phyloP scores from a whole-genome alignment of 2,113 vertebrate species.

The Eulemur rufifrons region DNA sequence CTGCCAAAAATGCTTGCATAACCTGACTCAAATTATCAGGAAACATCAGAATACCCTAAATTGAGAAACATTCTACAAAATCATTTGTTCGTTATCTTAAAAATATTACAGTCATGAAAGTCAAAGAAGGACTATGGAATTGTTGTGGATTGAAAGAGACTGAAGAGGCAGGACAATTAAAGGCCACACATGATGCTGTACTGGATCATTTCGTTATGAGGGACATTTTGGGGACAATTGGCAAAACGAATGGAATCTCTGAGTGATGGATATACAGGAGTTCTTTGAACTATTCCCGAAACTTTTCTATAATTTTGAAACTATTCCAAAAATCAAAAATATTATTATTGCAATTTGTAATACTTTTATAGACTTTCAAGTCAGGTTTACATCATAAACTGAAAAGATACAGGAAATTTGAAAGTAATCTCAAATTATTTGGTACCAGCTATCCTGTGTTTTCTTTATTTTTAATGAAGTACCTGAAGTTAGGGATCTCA shows the following conservation, averaged over 20 bases:
- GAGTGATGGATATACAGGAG: not conserved
- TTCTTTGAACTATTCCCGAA: not conserved
- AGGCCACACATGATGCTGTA: not conserved
- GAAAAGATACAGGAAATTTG: not conserved
- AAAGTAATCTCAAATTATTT: not conserved
- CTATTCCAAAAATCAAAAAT: not conserved
- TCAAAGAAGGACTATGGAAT: not conserved
- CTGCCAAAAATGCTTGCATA: not conserved
- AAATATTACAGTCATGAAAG: not conserved
- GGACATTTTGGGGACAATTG: not conserved
- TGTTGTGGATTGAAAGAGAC: not conserved
- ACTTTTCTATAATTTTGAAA: constrained; percentile 23
- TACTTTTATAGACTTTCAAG: not conserved
- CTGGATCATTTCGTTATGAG: not conserved
- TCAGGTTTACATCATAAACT: not conserved
- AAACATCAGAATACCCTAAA: not conserved
- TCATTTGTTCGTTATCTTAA: not conserved
- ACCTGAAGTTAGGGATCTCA: not conserved
- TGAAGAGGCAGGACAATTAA: not conserved
- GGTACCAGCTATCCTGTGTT: not conserved
- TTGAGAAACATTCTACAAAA: not conserved
- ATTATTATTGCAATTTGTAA: not conserved
- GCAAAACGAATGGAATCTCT: not conserved
- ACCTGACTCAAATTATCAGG: not conserved
- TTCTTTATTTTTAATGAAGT: not conserved